Evolutionary conservation across 2,113 vertebrate species (phyloP).

Genomic region (Pandion haliaetus): DNA sequence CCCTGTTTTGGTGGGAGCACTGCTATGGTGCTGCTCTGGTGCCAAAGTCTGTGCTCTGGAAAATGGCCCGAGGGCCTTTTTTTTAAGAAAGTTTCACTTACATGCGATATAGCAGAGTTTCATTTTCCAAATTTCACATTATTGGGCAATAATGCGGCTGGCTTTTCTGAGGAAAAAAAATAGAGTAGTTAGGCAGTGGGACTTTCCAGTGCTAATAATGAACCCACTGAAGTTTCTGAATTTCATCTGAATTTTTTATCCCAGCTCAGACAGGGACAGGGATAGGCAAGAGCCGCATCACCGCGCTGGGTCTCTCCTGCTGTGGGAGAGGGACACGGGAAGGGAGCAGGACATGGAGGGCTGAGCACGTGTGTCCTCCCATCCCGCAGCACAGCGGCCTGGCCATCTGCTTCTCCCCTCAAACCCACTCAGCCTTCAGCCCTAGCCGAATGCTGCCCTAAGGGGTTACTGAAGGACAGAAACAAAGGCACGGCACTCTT

Average conservation of each 20-base stretch:
- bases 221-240: background rate
- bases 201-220: background rate
- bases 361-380: background rate
- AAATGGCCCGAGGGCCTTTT: background rate
- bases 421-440: background rate
- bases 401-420: background rate
- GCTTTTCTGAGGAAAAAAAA: background rate
- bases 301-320: background rate
- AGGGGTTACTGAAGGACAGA: background rate
- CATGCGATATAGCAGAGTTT: background rate
- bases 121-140: background rate
- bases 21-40: rapidly evolving
- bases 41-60: background rate
- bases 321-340: background rate
- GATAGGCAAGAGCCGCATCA: background rate
- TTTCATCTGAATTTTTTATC: background rate
- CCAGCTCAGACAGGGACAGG: background rate
- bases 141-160: background rate
- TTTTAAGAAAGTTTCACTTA: background rate
- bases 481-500: background rate
- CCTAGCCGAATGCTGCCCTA: background rate
- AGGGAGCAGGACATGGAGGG: background rate
- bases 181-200: background rate
- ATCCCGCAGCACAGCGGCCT: background rate
- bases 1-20: rapidly evolving